Percentiles rank a stretch among this genome's conserved stretches.
Conservation (phyloP, 2,113 vertebrate genomes). For the Pipa parva region DNA sequence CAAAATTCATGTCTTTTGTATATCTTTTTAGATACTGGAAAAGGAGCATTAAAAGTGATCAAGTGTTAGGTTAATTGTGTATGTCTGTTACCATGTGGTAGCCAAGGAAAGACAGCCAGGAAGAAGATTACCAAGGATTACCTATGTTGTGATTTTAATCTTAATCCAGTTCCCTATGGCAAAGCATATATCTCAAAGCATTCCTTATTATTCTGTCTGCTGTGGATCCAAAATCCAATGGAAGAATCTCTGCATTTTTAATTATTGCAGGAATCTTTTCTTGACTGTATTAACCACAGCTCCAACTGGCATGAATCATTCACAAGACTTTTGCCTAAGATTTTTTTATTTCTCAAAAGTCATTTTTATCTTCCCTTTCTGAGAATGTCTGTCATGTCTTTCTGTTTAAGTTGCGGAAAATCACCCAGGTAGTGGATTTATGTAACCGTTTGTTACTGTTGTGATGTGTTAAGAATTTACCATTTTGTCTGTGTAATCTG, state of each 20-base stretch:
- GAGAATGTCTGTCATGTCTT: conserved; percentile 66
- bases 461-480: no score
- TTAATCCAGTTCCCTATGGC: conserved; percentile 58
- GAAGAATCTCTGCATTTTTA: not conserved
- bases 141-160: conserved; percentile 56
- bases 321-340: not conserved
- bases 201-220: conserved; percentile 45
- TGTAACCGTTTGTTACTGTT: no score
- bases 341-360: not conserved
- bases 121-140: conserved; percentile 63
- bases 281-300: not conserved
- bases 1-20: not conserved
- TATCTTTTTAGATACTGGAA: not conserved
- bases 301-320: conserved; percentile 14
- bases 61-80: conserved; percentile 62
- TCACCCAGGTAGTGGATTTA: conserved; percentile 59
- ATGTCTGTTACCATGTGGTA: conserved; percentile 74
- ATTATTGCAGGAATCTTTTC: not conserved
- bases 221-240: not conserved
- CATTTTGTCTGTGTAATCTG: no score
- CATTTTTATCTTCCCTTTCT: conserved; percentile 23
- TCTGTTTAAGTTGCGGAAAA: conserved; percentile 71
- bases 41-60: not conserved
- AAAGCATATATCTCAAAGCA: conserved; percentile 50
- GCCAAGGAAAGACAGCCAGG: conserved; percentile 58